A percentile compares a stretch with the other conserved stretches of the same genome.
These are phyloP conservation scores for Istiophorus platypterus DNA, from an alignment of 2,113 vertebrate genomes.

Conservation along the genomic window DNA sequence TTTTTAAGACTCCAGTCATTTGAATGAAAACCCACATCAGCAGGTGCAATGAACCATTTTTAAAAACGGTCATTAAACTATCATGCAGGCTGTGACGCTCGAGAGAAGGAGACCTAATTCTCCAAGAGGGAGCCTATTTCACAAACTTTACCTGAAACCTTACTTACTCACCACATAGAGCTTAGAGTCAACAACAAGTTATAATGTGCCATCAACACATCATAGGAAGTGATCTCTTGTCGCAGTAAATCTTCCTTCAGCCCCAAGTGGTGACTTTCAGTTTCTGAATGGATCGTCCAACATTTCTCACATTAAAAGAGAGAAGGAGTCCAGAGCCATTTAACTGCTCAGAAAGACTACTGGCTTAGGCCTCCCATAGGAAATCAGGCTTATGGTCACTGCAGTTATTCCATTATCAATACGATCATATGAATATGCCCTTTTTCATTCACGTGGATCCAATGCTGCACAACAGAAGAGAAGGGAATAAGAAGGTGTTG, in stretches of 20 bases:
- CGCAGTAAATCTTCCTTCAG: background rate
- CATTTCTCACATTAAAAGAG: conserved; percentile 4
- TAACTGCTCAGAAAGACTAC: conserved; percentile 8
- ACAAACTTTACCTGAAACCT: background rate
- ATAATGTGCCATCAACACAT: background rate
- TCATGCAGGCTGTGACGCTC: background rate
- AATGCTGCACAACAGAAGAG: background rate
- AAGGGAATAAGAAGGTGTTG: background rate
- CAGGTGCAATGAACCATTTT: background rate
- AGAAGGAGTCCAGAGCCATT: background rate
- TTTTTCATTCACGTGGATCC: background rate
- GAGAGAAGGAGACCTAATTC: background rate
- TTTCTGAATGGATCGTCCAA: background rate
- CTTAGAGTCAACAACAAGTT: background rate
- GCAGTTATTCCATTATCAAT: background rate
- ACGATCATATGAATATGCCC: background rate
- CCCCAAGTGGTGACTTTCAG: background rate
- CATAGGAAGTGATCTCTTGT: background rate
- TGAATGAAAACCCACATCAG: background rate
- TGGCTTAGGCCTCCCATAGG: conserved; percentile 15
- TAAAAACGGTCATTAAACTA: background rate
- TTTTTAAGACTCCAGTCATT: background rate
- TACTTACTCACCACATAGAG: background rate
- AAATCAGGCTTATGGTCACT: conserved; percentile 33
- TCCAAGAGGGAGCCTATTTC: background rate